phyloP scores from a whole-genome alignment of 2,113 vertebrate genomes.

The Paracanthobrama guichenoti region DNA sequence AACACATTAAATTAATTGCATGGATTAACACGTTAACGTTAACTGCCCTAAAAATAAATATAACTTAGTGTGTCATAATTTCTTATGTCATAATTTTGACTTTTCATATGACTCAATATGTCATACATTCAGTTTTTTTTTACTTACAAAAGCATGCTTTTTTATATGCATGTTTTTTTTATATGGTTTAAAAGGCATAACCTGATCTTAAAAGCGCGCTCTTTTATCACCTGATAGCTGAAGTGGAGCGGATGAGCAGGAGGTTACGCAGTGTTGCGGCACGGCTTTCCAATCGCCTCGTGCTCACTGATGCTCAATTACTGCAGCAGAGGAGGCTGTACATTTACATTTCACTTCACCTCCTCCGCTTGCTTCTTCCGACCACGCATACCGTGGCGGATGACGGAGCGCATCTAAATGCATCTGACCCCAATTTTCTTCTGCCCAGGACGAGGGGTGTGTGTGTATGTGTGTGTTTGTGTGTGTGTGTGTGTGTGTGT shows the following conservation, averaged over 20 bases:
- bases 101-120: no score
- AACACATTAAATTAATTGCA: no score
- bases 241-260: background rate
- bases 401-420: slow-evolving; percentile 12
- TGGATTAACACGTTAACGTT: no score
- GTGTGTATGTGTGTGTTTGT: background rate
- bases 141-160: no score
- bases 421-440: slow-evolving; percentile 17
- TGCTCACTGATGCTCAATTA: background rate
- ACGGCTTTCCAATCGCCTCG: background rate
- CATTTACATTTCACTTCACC: slow-evolving; percentile 7
- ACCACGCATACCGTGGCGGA: background rate
- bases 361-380: background rate
- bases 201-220: no score
- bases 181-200: no score
- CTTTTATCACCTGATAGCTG: no score
- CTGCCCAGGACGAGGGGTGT: background rate
- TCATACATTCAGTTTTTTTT: no score
- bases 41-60: no score
- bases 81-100: no score
- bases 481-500: background rate
- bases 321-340: background rate
- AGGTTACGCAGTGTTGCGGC: background rate
- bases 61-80: no score
- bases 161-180: no score